Evolutionary conservation across 2,797 vertebrate genomes (phyloP).

Genomic region (Scolopax rusticola): DNA sequence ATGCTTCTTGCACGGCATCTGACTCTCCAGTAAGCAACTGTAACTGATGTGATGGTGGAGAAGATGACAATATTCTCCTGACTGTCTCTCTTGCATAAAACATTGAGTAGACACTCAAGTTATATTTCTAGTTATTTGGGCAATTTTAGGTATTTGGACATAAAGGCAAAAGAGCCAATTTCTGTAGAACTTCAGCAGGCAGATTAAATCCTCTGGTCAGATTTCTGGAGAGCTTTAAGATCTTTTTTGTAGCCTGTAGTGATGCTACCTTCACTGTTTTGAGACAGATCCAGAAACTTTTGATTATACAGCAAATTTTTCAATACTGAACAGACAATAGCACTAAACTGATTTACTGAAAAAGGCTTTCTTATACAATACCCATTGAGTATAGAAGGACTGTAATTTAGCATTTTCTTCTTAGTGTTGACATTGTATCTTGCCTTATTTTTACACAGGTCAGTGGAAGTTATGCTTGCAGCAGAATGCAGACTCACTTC

Average conservation of each 20-base stretch:
- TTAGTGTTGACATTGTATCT: not conserved
- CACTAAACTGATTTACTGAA: not conserved
- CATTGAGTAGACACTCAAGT: not conserved
- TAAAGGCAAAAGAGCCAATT: not conserved
- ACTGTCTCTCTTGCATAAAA: not conserved
- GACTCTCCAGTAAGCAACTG: not conserved
- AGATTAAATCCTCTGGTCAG: not conserved
- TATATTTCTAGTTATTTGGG: not conserved
- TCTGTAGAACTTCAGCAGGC: not conserved
- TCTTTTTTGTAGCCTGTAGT: not conserved
- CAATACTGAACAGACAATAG: not conserved
- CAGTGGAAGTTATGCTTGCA: constrained; percentile 12
- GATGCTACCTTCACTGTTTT: not conserved
- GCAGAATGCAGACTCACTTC: not conserved
- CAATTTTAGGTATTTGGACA: not conserved
- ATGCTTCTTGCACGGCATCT: not conserved
- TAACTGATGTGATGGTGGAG: not conserved
- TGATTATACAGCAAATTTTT: not conserved
- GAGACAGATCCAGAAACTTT: not conserved
- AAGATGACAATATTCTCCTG: not conserved
- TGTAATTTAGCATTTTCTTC: not conserved
- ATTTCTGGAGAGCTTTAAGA: not conserved
- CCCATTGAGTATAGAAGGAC: not conserved
- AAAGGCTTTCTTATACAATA: not conserved
- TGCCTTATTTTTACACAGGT: constrained; percentile 5